These are phyloP conservation scores for Poeciliopsis prolifica DNA, from an alignment of 2,113 vertebrate genomes.

Conservation along the genomic window DNA sequence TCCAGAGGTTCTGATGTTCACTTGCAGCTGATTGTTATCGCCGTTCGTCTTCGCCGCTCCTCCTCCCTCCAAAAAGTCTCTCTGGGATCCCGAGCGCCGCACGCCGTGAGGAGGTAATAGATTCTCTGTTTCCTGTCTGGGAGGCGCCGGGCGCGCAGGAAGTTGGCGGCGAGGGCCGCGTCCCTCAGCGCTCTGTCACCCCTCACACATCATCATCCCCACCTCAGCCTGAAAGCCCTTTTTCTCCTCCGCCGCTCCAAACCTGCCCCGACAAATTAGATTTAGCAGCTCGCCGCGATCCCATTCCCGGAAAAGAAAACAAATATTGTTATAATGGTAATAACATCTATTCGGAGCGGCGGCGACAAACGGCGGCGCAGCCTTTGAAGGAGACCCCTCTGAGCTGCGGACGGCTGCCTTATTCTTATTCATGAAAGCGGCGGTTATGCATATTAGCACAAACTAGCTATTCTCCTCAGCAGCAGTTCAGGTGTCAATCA, in stretches of 20 bases:
- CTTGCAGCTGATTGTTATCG: slow-evolving; percentile 46
- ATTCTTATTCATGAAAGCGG: slow-evolving; percentile 86
- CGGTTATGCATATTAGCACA: slow-evolving; percentile 83
- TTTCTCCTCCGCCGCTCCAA: slow-evolving; percentile 60
- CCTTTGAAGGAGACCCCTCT: slow-evolving; percentile 73
- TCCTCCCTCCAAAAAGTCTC: slow-evolving; percentile 49
- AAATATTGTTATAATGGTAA: slow-evolving; percentile 87
- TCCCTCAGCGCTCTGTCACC: slow-evolving; percentile 61
- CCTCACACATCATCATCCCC: slow-evolving; percentile 52
- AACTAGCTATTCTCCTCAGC: slow-evolving; percentile 81
- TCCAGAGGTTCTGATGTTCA: slow-evolving; percentile 20
- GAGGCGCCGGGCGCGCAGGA: slow-evolving; percentile 24
- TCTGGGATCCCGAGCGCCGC: slow-evolving; percentile 40
- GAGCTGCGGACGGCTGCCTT: slow-evolving; percentile 62
- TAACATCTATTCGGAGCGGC: slow-evolving; percentile 80
- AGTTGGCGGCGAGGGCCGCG: slow-evolving; percentile 21
- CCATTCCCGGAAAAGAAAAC: slow-evolving; percentile 78
- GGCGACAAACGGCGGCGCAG: slow-evolving; percentile 68
- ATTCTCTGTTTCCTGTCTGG: slow-evolving; percentile 44
- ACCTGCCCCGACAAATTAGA: slow-evolving; percentile 81
- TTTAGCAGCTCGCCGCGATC: slow-evolving; percentile 73
- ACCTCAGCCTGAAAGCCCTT: slow-evolving; percentile 56
- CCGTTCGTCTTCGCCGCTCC: slow-evolving; percentile 45
- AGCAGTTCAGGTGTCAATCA: slow-evolving; percentile 82
- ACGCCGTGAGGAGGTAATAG: slow-evolving; percentile 45